These are phyloP conservation scores for Archilochus colubris DNA, from an alignment of 2,113 vertebrate species.

Conservation along the genomic window DNA sequence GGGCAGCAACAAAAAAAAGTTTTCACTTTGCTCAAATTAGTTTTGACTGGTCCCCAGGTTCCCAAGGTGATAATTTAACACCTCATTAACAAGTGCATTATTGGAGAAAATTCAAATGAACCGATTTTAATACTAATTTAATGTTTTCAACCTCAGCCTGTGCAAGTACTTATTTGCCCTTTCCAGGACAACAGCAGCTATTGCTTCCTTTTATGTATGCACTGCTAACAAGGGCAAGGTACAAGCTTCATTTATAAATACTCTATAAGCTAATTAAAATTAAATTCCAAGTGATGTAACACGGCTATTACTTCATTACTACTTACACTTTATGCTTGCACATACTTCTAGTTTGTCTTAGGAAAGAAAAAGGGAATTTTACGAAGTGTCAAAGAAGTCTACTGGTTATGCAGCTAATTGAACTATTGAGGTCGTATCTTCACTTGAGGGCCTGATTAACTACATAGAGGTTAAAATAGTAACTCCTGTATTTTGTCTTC, in stretches of 20 bases:
- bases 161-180: conserved; percentile 13
- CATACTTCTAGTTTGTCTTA: not conserved
- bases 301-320: not conserved
- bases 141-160: conserved; percentile 39
- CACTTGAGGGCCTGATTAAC: not conserved
- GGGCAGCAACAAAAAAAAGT: conserved; percentile 42
- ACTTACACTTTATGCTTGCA: not conserved
- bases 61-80: conserved; percentile 74
- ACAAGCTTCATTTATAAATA: not conserved
- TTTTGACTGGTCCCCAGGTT: conserved; percentile 62
- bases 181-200: not conserved
- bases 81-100: conserved; percentile 74
- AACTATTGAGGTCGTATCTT: not conserved
- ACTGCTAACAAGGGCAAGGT: not conserved
- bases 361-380: not conserved
- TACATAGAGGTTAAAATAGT: not conserved
- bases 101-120: conserved; percentile 70
- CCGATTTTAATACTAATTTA: conserved; percentile 63
- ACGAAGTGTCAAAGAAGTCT: not conserved
- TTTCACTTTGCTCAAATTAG: conserved; percentile 60
- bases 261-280: not conserved
- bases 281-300: not conserved
- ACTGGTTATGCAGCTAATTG: not conserved
- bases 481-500: not conserved
- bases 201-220: not conserved